These are phyloP conservation scores for Lampris megalopsis DNA, from an alignment of 2,113 vertebrate genomes.

Conservation along the genomic window DNA sequence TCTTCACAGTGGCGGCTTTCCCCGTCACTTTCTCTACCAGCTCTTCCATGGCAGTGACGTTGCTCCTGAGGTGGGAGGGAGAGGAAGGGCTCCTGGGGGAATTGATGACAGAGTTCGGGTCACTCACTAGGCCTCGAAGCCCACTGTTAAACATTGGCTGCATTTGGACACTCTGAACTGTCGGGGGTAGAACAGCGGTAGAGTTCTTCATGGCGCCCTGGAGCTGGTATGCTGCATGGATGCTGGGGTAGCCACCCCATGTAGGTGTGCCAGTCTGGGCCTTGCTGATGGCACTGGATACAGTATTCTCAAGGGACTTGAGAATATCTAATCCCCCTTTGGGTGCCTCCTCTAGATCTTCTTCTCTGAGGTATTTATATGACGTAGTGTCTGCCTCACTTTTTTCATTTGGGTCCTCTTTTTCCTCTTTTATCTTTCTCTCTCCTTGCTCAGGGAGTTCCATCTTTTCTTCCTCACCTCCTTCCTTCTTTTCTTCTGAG, in stretches of 20 bases:
- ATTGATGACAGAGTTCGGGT: conserved; percentile 88
- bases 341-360: conserved; percentile 95
- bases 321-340: conserved; percentile 96
- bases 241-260: conserved; percentile 98
- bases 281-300: conserved; percentile 98
- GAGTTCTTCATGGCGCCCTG: conserved; percentile 90
- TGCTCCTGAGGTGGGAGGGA: conserved; percentile 93
- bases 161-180: conserved; percentile 89
- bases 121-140: conserved; percentile 81
- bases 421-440: conserved; percentile 95
- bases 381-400: conserved; percentile 87
- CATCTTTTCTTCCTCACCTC: conserved; percentile 73
- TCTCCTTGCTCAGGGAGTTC: conserved; percentile 79
- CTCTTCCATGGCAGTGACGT: conserved; percentile 98
- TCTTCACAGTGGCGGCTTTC: conserved; percentile 89
- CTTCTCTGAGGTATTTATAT: conserved; percentile 97
- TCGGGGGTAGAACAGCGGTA: conserved; percentile 79
- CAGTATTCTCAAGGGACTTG: conserved; percentile 98
- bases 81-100: conserved; percentile 90
- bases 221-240: conserved; percentile 98
- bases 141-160: conserved; percentile 89
- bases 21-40: conserved; percentile 98
- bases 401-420: conserved; percentile 89
- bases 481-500: conserved; percentile 88
- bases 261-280: conserved; percentile 97